Evolutionary conservation across 2,113 vertebrate species (phyloP), one percentile per base, ranked within the genome.

Genomic region (Eolophus roseicapilla): DNA sequence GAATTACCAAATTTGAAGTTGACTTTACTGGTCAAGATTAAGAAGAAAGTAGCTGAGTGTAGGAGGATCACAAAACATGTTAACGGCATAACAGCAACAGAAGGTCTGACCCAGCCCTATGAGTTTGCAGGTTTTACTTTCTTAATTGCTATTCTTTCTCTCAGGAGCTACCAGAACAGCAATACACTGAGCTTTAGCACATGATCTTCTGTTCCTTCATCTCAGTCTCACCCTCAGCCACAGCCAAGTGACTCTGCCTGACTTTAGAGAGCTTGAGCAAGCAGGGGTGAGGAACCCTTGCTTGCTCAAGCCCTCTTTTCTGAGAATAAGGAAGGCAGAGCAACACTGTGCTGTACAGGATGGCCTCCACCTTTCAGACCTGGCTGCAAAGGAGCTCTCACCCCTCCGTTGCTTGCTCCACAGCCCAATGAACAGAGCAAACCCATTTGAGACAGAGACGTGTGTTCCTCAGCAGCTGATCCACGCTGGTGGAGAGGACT

Each of bases 21-120:
- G 28, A 29, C 41, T 13, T 62, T 46, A 24, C 53, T 1, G 46
- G 71, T 80, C 89, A 93, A 92, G 81, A 75, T 90, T 85, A 91
- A 90, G 41, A 97, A 73, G 41, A 82, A 76, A 94, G 67, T 74
- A 96, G 82, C 23, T 82, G 25, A 39, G 52, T 8, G 71, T 94
- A 70, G 90, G 93, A 94, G 82, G 55, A 94, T 65, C 47, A 89
- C 47, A 84, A 85, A 94, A 82, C 59, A 70, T 2, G 11, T 67
- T 88, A 73, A 80, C 2, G 2, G 39, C 1, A 0, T 65, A 95
- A 82, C 79, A 87, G 77, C 71, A 65, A 73, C 47, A 77, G 62
- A 90, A 95, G 41, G 74, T 76, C 21, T 60, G 46, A 86, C 63
- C 92, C 33, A 94, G 18, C 25, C 23, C 68, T 43, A 16, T 6